Conservation (phyloP, 2,797 vertebrate species). For the Otolemur crassicaudatus region DNA sequence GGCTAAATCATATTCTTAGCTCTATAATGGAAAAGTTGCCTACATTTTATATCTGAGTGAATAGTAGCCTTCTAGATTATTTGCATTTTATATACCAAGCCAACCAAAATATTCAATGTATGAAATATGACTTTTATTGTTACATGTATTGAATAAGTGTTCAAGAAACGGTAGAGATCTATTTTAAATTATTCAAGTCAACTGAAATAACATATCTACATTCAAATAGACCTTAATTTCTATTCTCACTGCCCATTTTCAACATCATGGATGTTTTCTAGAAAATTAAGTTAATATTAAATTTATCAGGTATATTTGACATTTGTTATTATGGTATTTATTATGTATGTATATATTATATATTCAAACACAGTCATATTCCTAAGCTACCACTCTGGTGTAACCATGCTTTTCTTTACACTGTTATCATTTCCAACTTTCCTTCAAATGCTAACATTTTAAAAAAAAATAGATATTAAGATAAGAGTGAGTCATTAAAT, state of each 20-base stretch:
- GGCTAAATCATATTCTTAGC: neutral
- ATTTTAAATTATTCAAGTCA: neutral
- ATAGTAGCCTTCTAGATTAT: neutral
- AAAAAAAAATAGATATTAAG: neutral
- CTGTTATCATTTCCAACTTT: slow-evolving; percentile 28
- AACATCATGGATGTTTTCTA: slow-evolving; percentile 22
- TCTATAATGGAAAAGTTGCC: neutral
- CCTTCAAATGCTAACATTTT: slow-evolving; percentile 51
- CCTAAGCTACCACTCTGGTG: neutral
- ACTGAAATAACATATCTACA: neutral
- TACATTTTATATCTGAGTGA: slow-evolving; percentile 1
- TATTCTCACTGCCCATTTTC: neutral
- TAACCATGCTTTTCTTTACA: neutral
- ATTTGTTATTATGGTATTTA: neutral
- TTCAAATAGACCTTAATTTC: slow-evolving; percentile 17
- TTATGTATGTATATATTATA: neutral
- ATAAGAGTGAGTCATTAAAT: slow-evolving; percentile 19
- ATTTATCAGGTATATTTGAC: neutral
- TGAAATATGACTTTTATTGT: neutral
- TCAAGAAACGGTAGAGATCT: neutral
- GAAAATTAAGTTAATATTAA: slow-evolving; percentile 43
- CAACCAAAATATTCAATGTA: neutral
- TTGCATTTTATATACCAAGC: slow-evolving; percentile 9
- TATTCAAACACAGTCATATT: neutral
- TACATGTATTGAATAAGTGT: neutral